A percentile compares a stretch with the other conserved stretches of the same genome.
These are phyloP conservation scores for Carassius gibelio DNA, from an alignment of 2,113 vertebrate genomes.

Conservation along the genomic window DNA sequence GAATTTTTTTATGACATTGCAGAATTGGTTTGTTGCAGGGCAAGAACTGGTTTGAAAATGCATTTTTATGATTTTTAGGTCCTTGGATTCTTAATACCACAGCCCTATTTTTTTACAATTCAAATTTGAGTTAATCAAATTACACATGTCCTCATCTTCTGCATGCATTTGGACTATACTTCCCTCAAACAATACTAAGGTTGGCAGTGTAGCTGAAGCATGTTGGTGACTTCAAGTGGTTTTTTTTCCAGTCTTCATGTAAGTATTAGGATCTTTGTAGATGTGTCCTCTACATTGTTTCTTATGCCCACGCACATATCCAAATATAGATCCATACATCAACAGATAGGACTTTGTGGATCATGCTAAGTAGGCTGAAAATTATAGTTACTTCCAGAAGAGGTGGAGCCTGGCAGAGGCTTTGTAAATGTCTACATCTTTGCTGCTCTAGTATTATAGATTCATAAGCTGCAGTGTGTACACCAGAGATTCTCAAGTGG, in stretches of 20 bases:
- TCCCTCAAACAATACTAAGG: background rate
- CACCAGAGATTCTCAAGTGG: background rate
- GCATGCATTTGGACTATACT: background rate
- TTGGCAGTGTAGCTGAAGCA: background rate
- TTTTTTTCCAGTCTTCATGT: background rate
- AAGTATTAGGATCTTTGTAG: conserved; percentile 29
- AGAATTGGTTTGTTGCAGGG: background rate
- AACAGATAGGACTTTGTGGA: background rate
- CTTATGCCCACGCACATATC: conserved; percentile 32
- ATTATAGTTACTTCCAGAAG: conserved; percentile 32
- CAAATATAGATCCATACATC: conserved; percentile 50
- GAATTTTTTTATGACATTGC: background rate
- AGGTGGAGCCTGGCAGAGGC: background rate
- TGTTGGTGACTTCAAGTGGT: background rate
- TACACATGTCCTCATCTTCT: background rate
- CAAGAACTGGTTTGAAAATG: background rate
- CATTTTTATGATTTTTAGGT: background rate
- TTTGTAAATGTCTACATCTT: background rate
- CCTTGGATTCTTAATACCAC: background rate
- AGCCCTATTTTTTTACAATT: background rate
- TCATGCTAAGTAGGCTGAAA: conserved; percentile 29
- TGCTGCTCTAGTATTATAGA: conserved; percentile 10
- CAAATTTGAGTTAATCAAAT: conserved; percentile 6
- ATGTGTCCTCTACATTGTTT: conserved; percentile 35
- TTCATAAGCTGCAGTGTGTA: background rate